Percentiles rank a stretch among this genome's conserved stretches.
phyloP scores from a whole-genome alignment of 2,113 vertebrate genomes.

The human (Homo sapiens) region DNA sequence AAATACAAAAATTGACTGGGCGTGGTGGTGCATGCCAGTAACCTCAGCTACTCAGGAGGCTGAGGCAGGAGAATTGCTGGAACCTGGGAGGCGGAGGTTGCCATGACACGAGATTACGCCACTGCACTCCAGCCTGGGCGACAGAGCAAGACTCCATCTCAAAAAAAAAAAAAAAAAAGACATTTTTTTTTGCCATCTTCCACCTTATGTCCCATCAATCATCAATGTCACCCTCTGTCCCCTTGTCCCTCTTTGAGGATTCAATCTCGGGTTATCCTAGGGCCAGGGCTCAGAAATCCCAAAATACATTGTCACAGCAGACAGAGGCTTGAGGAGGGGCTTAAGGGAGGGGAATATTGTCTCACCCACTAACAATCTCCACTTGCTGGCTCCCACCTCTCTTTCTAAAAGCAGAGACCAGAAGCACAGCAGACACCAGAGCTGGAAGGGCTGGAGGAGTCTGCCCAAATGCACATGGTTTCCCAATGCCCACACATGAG shows the following conservation, averaged over 20 bases:
- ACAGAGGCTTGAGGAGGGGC: not conserved
- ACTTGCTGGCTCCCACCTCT: not conserved
- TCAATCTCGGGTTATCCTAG: not conserved
- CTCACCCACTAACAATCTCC: not conserved
- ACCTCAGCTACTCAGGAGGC: too few species aligned
- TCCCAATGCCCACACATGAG: not conserved
- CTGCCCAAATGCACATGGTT: accelerated
- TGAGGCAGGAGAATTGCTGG: too few species aligned
- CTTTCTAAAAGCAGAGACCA: not conserved
- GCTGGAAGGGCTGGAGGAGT: not conserved
- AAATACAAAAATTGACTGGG: too few species aligned
- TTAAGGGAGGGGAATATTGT: not conserved
- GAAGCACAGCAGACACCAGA: not conserved
- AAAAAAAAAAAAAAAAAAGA: not conserved
- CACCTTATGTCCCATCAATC: accelerated
- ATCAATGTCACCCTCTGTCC: not conserved
- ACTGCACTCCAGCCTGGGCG: too few species aligned
- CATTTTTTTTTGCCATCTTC: not conserved
- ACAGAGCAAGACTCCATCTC: too few species aligned
- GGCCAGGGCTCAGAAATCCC: not conserved
- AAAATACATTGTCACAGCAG: not conserved
- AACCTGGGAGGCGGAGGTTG: too few species aligned
- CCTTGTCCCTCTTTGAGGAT: not conserved
- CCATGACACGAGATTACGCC: too few species aligned
- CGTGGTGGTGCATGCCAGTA: too few species aligned